Evolutionary conservation across 2,888 invertebrate genomes (phyloP), one percentile per base, ranked within the genome.

Genomic region (Siphonodentalium dalli): DNA sequence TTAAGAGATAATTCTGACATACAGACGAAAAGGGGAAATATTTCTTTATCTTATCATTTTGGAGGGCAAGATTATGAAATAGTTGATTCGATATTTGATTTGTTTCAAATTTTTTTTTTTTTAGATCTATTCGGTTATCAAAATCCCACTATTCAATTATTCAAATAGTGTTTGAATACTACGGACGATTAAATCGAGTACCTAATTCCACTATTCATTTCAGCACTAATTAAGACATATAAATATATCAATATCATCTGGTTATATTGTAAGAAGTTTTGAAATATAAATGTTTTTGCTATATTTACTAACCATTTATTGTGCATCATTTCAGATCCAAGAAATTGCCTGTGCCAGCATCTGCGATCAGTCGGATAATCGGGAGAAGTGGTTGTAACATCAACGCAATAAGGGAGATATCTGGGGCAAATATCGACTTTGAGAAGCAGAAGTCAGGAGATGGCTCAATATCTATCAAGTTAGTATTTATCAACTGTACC

Each of bases 311-410:
- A n/a, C n/a, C 5, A 3, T 33, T 26, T 43, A 26, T 26, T 44
- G 24, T 41, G 27, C 13, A 9, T n/a, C n/a, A n/a, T 58, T 64
- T 29, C 44, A 76, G 82, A 50, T 81, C 82, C 66, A 95, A 95
- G 84, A 95, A 94, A 83, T 93, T 98, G 39, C 90, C 90, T 15
- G 96, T 99, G 55, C 93, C 95, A 47, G 88, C 93, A 23, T 91
- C 91, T 81, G 96, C 95, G 39, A 97, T 98, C 59, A 95, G 96
- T 55, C 87, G 98, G 49, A 96, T 99, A 45, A 99, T 99, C 76
- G 98, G 98, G 0, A 89, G 98, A 71, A 95, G 92, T 27, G 98
- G 98, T 42, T 92, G 91, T 84, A 98, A 98, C 83, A 97, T 99
- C 75, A 99, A 99, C 84, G 94, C 97, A 11, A 97, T 99, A 78